Percentiles rank a stretch among this genome's conserved stretches.
Conservation (phyloP, 2,113 vertebrate genomes). For the Etheostoma cragini region DNA sequence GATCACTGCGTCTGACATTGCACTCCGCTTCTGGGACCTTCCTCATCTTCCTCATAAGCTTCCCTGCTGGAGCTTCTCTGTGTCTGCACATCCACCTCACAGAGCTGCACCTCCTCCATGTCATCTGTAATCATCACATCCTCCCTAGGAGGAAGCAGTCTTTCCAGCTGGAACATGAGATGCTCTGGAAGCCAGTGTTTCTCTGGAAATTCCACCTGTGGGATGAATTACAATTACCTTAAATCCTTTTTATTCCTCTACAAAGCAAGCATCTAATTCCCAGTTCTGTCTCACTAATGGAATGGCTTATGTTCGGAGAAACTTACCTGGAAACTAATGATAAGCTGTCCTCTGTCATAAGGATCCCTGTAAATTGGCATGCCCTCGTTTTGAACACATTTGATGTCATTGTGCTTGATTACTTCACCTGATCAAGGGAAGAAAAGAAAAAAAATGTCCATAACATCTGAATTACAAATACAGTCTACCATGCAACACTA, state of each 20-base stretch:
- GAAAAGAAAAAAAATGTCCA: neutral
- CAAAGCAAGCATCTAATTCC: neutral
- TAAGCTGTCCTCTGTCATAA: conserved; percentile 89
- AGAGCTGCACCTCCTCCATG: conserved; percentile 93
- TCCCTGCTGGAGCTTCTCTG: conserved; percentile 84
- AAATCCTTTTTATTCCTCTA: neutral
- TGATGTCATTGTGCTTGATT: conserved; percentile 88
- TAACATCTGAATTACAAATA: neutral
- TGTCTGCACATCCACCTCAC: conserved; percentile 84
- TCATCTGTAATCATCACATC: conserved; percentile 90
- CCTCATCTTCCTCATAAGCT: conserved; percentile 90
- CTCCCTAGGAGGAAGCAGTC: conserved; percentile 90
- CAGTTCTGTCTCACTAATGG: neutral
- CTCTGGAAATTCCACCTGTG: conserved; percentile 92
- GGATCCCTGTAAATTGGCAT: conserved; percentile 93
- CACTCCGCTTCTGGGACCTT: conserved; percentile 86
- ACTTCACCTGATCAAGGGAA: conserved; percentile 87
- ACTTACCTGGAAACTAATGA: conserved; percentile 91
- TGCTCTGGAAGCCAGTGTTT: conserved; percentile 91
- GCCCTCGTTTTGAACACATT: conserved; percentile 89
- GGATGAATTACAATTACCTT: neutral
- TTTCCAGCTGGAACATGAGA: conserved; percentile 89
- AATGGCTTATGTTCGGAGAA: neutral
- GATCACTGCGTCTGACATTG: conserved; percentile 92
- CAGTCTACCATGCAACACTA: neutral